Evolutionary conservation across 1,140 invertebrate genomes (phyloP).

Genomic region (Pentalonia nigronervosa): DNA sequence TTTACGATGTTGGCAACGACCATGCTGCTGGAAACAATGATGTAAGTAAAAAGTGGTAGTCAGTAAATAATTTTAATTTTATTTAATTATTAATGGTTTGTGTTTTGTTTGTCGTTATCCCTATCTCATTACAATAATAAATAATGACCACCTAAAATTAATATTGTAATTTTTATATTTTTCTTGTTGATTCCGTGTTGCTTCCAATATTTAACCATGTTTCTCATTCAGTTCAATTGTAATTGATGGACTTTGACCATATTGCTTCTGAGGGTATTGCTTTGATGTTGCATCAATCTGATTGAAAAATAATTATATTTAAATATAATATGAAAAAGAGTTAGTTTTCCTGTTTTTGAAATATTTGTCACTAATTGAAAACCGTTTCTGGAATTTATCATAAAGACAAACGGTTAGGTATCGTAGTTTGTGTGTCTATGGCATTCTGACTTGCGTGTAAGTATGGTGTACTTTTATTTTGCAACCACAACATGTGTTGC

Average conservation of each 20-base stretch:
- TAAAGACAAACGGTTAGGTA: background rate
- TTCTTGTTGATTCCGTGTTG: no score
- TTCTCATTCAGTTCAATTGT: background rate
- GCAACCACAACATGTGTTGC: no score
- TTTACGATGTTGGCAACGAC: background rate
- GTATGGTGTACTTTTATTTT: background rate
- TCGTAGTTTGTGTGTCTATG: no score
- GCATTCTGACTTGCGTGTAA: background rate
- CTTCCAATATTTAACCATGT: background rate
- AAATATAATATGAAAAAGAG: no score
- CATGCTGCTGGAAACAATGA: background rate
- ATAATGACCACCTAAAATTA: no score
- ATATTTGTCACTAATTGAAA: background rate
- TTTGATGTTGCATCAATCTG: background rate
- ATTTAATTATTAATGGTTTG: background rate
- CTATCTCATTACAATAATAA: background rate
- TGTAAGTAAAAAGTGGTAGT: background rate
- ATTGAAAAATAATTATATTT: background rate
- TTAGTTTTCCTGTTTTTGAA: background rate
- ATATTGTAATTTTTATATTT: no score
- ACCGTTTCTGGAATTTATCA: background rate
- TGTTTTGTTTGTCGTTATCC: background rate
- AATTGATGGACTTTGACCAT: no score
- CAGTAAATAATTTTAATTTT: background rate
- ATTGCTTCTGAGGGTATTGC: background rate